Percentiles rank a stretch among this genome's conserved stretches.
These are phyloP conservation scores for Lepidostoma basale DNA, from an alignment of 1,140 invertebrate genomes.

Conservation along the genomic window DNA sequence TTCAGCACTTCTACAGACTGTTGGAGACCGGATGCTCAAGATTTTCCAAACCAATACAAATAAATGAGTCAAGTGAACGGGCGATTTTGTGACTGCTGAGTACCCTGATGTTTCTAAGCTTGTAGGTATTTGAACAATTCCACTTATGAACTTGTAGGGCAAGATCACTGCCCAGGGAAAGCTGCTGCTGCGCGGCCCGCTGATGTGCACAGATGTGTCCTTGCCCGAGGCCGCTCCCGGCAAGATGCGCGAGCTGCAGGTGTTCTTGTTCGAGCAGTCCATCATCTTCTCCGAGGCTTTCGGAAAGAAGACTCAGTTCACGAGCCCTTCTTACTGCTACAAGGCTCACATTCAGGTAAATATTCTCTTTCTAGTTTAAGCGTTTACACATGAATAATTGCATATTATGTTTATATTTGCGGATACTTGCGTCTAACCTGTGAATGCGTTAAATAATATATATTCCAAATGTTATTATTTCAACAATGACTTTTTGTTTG, in stretches of 20 bases:
- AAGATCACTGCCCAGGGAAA: slow-evolving; percentile 98
- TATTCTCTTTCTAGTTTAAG: slow-evolving; percentile 3
- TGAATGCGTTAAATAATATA: no score
- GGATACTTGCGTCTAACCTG: no score
- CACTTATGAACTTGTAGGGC: slow-evolving; percentile 82
- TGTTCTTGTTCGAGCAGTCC: slow-evolving; percentile 98
- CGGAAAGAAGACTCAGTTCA: slow-evolving; percentile 92
- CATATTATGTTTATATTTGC: no score
- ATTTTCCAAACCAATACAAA: no score
- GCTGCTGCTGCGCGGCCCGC: slow-evolving; percentile 86
- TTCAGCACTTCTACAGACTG: no score
- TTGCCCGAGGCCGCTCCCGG: slow-evolving; percentile 63
- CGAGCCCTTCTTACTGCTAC: slow-evolving; percentile 94
- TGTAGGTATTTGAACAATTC: not conserved
- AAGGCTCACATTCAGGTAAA: slow-evolving; percentile 95
- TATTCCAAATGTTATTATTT: no score
- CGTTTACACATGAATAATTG: no score
- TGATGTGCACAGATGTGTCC: slow-evolving; percentile 80
- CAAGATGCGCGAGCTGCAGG: slow-evolving; percentile 87
- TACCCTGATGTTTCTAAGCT: no score
- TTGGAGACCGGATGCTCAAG: no score
- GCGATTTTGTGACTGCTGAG: no score
- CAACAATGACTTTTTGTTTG: no score
- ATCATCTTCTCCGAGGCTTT: slow-evolving; percentile 96
- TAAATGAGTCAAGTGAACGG: no score